phyloP scores from a whole-genome alignment of 2,113 vertebrate species.

The Sprattus sprattus region DNA sequence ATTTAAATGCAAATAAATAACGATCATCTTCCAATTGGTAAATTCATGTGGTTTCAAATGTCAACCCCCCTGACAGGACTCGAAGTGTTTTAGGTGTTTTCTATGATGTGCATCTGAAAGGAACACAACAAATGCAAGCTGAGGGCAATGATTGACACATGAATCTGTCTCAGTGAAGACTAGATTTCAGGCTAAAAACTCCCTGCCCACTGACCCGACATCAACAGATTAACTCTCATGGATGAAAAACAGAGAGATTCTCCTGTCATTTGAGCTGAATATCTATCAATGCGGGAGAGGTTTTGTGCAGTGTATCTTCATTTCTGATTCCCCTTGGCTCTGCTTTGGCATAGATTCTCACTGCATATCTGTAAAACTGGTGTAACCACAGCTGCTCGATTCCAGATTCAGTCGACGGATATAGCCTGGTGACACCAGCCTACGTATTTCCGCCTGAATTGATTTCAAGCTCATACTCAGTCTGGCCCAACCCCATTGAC shows the following conservation, averaged over 20 bases:
- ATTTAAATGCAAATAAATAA: not conserved
- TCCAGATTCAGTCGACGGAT: not conserved
- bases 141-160: conserved; percentile 10
- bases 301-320: not conserved
- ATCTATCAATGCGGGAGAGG: not conserved
- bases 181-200: not conserved
- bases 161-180: not conserved
- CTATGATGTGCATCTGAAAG: not conserved
- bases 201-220: not conserved
- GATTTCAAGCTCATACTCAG: too few species aligned
- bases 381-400: not conserved
- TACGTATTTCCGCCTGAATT: too few species aligned
- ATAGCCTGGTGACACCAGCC: too few species aligned
- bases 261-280: not conserved
- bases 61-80: not conserved
- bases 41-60: not conserved
- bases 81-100: not conserved
- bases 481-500: too few species aligned
- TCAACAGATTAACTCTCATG: not conserved
- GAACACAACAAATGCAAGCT: not conserved
- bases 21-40: not conserved
- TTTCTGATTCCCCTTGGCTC: not conserved
- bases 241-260: not conserved
- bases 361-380: not conserved
- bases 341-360: not conserved